Percentiles rank a stretch among this genome's conserved stretches.
These are phyloP conservation scores for Drosophila cardini DNA, from an alignment of 1,140 invertebrate species.

Conservation along the genomic window DNA sequence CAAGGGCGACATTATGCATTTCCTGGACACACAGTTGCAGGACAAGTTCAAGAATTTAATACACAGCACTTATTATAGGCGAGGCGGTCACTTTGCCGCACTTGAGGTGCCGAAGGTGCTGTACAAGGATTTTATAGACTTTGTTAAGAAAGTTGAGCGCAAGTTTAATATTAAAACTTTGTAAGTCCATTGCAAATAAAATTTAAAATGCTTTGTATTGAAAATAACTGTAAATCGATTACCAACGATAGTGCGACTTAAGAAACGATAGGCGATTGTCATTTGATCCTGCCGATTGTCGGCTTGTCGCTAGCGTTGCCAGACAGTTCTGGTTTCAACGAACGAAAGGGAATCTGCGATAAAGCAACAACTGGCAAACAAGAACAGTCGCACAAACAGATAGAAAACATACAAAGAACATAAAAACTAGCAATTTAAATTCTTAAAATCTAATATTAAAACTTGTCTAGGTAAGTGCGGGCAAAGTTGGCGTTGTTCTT, in stretches of 20 bases:
- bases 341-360: background rate
- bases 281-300: slow-evolving; percentile 21
- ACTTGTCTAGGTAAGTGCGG: background rate
- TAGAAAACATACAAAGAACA: background rate
- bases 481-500: slow-evolving; percentile 2
- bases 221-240: slow-evolving; percentile 5
- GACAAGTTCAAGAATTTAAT: slow-evolving; percentile 88
- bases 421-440: background rate
- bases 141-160: slow-evolving; percentile 83
- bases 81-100: slow-evolving; percentile 94
- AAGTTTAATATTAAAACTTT: slow-evolving; percentile 68
- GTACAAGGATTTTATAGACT: slow-evolving; percentile 87
- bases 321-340: background rate
- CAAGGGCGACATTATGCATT: slow-evolving; percentile 87
- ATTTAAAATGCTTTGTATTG: background rate
- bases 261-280: background rate
- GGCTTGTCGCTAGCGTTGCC: slow-evolving; percentile 6
- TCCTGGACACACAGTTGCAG: slow-evolving; percentile 87
- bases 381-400: background rate
- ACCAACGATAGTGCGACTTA: slow-evolving; percentile 2
- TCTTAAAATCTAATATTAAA: background rate
- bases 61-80: slow-evolving; percentile 86
- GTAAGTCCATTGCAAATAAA: slow-evolving; percentile 29
- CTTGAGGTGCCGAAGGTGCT: slow-evolving; percentile 91
- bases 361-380: background rate